Evolutionary conservation across 2,888 invertebrate genomes (phyloP), one percentile per base, ranked within the genome.

Genomic region (Anthophora plumipes): DNA sequence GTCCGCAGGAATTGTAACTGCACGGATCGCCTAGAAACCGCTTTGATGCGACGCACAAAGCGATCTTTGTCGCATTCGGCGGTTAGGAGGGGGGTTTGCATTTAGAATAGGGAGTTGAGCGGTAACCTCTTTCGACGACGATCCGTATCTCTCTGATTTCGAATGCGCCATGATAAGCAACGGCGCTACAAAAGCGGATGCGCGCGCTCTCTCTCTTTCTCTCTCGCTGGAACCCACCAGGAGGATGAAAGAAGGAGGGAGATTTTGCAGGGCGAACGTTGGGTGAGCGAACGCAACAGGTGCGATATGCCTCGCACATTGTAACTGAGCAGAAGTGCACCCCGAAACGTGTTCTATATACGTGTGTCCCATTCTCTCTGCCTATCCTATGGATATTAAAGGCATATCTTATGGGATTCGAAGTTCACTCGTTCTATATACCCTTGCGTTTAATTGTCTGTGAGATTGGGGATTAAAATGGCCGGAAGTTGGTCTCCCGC

Each of bases 221-320:
- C 31, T 1, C 31, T 31, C 31, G 63, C 37, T 52, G 67, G 71
- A 61, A 46, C 79, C 17, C 63, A 50, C 3, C 31, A 4, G 4
- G 68, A 69, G 77, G 71, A 61, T 39, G 54, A 48, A n/a, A 52
- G 31, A 61, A 54, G 41, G 57, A 54, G 68, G 70, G 71, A 57
- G 80, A 80, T 85, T 83, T 85, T 88, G 88, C 84, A 86, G 86
- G 84, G 74, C 54, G 64, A 79, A 67, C 74, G 84, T 76, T 71
- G 66, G 75, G 68, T 79, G 88, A 77, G 73, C 55, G 60, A 80
- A 86, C 77, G 86, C 87, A 87, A 87, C 87, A 87, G 87, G 87
- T 87, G 87, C 81, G 83, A 81, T 85, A 84, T 48, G 85, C 63
- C 64, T 83, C 63, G 75, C 75, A 43, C 69, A 66, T 57, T 60